A percentile compares a stretch with the other conserved stretches of the same genome.
Evolutionary conservation across 1,140 invertebrate species (phyloP).

Genomic region (Limonius californicus): DNA sequence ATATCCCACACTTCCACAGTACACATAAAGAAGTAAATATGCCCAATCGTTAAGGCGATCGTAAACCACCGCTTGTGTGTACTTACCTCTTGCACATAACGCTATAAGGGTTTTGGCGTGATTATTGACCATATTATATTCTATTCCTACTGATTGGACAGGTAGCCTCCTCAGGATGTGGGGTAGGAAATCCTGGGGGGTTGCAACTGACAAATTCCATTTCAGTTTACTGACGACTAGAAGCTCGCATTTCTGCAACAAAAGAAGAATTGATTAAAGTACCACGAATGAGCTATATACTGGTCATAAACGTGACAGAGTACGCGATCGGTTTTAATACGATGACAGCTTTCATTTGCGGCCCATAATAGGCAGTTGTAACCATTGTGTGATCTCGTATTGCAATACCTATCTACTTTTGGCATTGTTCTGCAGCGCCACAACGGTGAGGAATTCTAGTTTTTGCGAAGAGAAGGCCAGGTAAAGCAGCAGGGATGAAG

Average conservation of each 20-base stretch:
- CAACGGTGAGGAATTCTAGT: slow-evolving; percentile 16
- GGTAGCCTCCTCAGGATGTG: slow-evolving; percentile 48
- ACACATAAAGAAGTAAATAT: neutral
- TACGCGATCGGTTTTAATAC: slow-evolving; percentile 2
- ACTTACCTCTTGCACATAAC: slow-evolving; percentile 72
- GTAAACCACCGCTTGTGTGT: slow-evolving; percentile 1
- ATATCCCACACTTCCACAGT: neutral
- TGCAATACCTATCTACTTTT: slow-evolving; percentile 11
- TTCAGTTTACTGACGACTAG: slow-evolving; percentile 63
- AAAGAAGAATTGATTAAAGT: slow-evolving; percentile 20
- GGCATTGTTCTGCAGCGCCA: slow-evolving; percentile 9
- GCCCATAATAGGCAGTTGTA: slow-evolving; percentile 9
- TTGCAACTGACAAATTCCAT: slow-evolving; percentile 66
- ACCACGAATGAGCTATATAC: neutral
- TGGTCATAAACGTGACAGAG: slow-evolving; percentile 9
- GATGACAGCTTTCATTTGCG: neutral
- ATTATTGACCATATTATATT: slow-evolving; percentile 61
- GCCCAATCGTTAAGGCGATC: neutral
- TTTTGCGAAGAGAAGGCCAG: slow-evolving; percentile 19
- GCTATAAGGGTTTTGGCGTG: slow-evolving; percentile 79
- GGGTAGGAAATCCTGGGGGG: slow-evolving; percentile 68
- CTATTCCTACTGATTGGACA: slow-evolving; percentile 46
- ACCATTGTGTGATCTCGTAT: slow-evolving; percentile 6
- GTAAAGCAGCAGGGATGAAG: slow-evolving; percentile 29
- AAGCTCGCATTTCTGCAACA: slow-evolving; percentile 67